Evolutionary conservation across 2,888 invertebrate genomes (phyloP).

Genomic region (Lypha dubia): DNA sequence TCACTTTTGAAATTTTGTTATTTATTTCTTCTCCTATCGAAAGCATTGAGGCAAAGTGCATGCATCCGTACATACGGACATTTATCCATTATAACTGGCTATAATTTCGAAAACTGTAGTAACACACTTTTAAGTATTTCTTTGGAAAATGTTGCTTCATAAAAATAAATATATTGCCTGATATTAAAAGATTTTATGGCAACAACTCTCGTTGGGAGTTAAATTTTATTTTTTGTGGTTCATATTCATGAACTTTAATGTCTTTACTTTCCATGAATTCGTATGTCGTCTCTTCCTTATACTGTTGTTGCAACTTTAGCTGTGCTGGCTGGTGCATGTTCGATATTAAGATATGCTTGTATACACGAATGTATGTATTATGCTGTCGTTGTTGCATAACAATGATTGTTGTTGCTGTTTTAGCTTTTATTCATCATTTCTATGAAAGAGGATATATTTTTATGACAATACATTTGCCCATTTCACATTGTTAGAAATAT

Average conservation of each 20-base stretch:
- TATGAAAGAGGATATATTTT: constrained; percentile 9
- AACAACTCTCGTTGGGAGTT: background rate
- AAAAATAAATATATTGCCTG: background rate
- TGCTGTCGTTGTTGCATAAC: background rate
- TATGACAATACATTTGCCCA: constrained; percentile 20
- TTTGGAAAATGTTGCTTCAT: background rate
- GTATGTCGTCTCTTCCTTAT: background rate
- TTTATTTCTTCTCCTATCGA: background rate
- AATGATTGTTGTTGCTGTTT: background rate
- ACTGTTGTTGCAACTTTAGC: constrained; percentile 1
- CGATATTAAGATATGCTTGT: background rate
- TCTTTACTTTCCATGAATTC: background rate
- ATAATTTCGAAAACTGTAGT: background rate
- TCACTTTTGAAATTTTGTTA: background rate
- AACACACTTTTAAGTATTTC: background rate
- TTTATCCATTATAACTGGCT: background rate
- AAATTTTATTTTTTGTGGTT: background rate
- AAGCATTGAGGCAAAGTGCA: no score
- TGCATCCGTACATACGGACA: no score
- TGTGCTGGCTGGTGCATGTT: constrained; percentile 11
- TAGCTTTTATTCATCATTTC: no score
- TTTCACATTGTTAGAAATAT: constrained; percentile 30
- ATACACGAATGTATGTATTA: no score
- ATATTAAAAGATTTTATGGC: background rate
- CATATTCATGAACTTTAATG: constrained; percentile 21